phyloP scores from a whole-genome alignment of 2,888 invertebrate species.

The Catocala fraxini region DNA sequence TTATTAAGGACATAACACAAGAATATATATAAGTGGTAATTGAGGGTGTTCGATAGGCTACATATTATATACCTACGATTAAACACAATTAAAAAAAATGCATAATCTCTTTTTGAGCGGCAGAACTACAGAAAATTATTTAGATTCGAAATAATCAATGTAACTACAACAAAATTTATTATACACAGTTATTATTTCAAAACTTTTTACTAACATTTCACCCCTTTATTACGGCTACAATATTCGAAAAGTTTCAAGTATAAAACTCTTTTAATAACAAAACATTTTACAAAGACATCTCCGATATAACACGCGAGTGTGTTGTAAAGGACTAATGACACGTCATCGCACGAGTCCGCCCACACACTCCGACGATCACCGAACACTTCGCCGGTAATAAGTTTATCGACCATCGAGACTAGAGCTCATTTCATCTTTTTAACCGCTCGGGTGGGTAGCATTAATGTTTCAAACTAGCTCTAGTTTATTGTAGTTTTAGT shows the following conservation, averaged over 20 bases:
- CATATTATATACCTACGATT: too few species aligned
- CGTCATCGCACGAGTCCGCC: slow-evolving; percentile 71
- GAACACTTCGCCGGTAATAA: slow-evolving; percentile 73
- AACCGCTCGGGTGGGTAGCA: slow-evolving; percentile 49
- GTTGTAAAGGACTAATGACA: slow-evolving; percentile 64
- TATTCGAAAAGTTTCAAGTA: slow-evolving; percentile 34
- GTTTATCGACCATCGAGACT: slow-evolving; percentile 70
- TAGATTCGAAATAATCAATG: neutral
- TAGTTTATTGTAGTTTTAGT: slow-evolving; percentile 37
- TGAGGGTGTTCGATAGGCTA: too few species aligned
- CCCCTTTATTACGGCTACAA: slow-evolving; percentile 21
- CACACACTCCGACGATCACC: slow-evolving; percentile 66
- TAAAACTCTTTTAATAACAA: slow-evolving; percentile 47
- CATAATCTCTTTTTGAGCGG: too few species aligned
- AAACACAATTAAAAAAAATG: too few species aligned
- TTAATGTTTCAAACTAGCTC: slow-evolving; percentile 44
- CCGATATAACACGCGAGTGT: slow-evolving; percentile 37
- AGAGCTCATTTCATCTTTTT: slow-evolving; percentile 57
- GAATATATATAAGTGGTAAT: too few species aligned
- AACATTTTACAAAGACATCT: slow-evolving; percentile 45
- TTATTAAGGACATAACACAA: too few species aligned
- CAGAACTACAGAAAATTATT: too few species aligned
- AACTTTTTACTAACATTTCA: slow-evolving; percentile 10
- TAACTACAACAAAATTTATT: neutral
- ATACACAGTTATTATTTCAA: slow-evolving; percentile 2